Conservation (phyloP, 2,888 invertebrate genomes). For the Sericinus montela region DNA sequence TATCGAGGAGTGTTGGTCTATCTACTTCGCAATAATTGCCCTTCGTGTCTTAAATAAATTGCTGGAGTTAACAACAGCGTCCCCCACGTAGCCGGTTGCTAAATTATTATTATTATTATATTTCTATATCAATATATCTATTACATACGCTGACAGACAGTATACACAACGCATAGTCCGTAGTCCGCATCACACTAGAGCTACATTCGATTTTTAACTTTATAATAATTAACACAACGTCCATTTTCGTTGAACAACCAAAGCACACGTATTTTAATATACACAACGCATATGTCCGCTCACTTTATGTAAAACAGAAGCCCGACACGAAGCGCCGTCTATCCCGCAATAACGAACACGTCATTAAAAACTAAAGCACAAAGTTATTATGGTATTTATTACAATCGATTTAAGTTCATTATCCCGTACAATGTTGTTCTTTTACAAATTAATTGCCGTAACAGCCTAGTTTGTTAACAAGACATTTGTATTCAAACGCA, state of each 20-base stretch:
- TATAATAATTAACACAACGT: slow-evolving; percentile 44
- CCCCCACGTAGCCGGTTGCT: slow-evolving; percentile 33
- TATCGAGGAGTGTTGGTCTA: not conserved
- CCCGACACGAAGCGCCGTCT: not conserved
- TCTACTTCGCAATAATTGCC: no score
- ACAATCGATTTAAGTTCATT: not conserved
- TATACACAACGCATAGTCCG: slow-evolving; percentile 52
- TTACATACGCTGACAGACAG: slow-evolving; percentile 52
- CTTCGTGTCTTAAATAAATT: no score
- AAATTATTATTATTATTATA: slow-evolving; percentile 40
- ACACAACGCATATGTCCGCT: slow-evolving; percentile 18
- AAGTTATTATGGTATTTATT: not conserved
- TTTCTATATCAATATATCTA: slow-evolving; percentile 57
- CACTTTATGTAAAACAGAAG: not conserved
- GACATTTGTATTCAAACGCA: no score
- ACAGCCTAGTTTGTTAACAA: not conserved
- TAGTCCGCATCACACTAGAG: slow-evolving; percentile 36
- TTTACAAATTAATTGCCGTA: not conserved
- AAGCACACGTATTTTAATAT: slow-evolving; percentile 36
- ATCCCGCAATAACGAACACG: not conserved
- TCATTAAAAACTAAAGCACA: not conserved
- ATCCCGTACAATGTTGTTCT: not conserved
- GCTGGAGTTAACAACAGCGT: no score
- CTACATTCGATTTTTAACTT: slow-evolving; percentile 44
- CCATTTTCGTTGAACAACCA: slow-evolving; percentile 41